These are phyloP conservation scores for Ifrita kowaldi DNA, from an alignment of 2,113 vertebrate genomes.

Conservation along the genomic window DNA sequence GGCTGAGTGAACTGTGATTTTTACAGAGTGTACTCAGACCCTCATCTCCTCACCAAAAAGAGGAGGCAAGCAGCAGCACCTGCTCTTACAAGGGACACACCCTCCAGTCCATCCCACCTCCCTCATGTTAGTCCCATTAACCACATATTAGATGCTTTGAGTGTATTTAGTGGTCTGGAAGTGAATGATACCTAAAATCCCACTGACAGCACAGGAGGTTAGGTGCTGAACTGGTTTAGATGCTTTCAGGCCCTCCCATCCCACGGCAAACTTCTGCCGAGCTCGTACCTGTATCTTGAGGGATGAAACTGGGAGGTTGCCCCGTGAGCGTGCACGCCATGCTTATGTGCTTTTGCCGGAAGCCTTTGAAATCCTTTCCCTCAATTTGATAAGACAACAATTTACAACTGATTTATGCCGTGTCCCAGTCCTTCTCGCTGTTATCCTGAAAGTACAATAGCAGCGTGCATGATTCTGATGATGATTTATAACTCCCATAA, in stretches of 20 bases:
- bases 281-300: background rate
- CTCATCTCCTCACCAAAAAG: background rate
- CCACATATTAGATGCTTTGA: background rate
- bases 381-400: background rate
- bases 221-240: background rate
- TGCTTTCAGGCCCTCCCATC: background rate
- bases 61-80: background rate
- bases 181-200: background rate
- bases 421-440: background rate
- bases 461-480: background rate
- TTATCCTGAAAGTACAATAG: background rate
- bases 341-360: background rate
- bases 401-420: background rate
- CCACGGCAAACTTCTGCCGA: background rate
- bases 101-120: background rate
- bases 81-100: background rate
- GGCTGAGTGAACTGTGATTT: background rate
- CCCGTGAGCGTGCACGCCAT: fast-evolving
- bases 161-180: background rate
- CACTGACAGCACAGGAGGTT: background rate
- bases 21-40: background rate
- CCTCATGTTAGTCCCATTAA: background rate
- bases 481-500: background rate
- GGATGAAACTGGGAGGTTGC: background rate
- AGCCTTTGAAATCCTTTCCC: background rate